phyloP scores from a whole-genome alignment of 2,113 vertebrate species.

The Uria aalge region DNA sequence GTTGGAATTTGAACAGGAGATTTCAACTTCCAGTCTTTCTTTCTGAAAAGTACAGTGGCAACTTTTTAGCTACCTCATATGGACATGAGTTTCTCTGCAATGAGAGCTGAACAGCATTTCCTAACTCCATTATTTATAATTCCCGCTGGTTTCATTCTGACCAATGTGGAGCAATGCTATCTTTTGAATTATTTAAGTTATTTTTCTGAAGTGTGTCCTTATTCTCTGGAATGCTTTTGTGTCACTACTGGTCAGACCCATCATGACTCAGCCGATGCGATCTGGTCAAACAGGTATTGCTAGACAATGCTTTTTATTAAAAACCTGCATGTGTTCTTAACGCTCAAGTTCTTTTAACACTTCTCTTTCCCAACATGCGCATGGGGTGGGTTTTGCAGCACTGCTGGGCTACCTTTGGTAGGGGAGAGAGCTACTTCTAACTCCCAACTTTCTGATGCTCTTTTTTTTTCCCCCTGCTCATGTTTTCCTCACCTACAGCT shows the following conservation, averaged over 20 bases:
- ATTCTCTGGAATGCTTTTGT: background rate
- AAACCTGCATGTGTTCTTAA: rapidly evolving
- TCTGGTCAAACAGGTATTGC: background rate
- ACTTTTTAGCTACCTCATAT: background rate
- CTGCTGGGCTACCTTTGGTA: background rate
- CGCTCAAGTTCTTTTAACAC: background rate
- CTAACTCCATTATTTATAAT: background rate
- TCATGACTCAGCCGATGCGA: background rate
- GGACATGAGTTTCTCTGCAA: background rate
- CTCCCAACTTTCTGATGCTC: background rate
- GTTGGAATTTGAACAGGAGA: background rate
- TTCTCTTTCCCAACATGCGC: background rate
- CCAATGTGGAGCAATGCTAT: background rate
- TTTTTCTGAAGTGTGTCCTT: background rate
- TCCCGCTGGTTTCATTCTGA: background rate
- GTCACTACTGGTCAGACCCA: background rate
- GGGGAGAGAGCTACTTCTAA: background rate
- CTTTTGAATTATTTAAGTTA: background rate
- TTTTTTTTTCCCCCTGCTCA: background rate
- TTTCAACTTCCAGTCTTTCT: background rate
- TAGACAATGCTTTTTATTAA: background rate
- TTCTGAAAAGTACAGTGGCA: background rate
- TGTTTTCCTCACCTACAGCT: background rate
- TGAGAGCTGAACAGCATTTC: background rate
- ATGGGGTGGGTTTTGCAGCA: background rate